Evolutionary conservation across 2,888 invertebrate genomes (phyloP), one percentile per base, ranked within the genome.

Genomic region (Pterostichus madidus): DNA sequence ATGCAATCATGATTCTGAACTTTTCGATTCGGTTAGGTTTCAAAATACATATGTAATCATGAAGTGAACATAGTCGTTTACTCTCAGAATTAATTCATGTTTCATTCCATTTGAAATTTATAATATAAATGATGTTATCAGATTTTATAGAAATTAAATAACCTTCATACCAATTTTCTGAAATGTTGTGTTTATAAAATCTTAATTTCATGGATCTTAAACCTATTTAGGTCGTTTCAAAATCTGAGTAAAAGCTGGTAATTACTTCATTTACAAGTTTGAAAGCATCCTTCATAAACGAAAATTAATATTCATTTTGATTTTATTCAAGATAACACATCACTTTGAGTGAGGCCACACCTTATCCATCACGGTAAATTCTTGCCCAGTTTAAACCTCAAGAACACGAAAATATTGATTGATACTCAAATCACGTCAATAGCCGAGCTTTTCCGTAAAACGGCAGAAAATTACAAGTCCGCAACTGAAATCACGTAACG

Each of bases 401-500:
- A 71, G 68, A 39, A 24, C 32, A n/a, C 10, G 61, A 17, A 35
- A 13, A 44, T 71, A 71, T 71, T 71, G 68, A 71, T 71, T 71
- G 68, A 44, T 71, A 71, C 68, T 11, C 68, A 71, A 71, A 71
- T 71, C 68, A 71, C 68, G 52, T 52, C 75, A 52, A 75, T 75
- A 75, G 44, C 31, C 75, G 8, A 5, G 49, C 44, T 44, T 44
- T 35, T 44, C 68, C 68, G 39, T 44, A 71, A 71, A 71, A 75
- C 75, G 52, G 52, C 75, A 75, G 17, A 49, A 75, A 75, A 71
- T 71, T 71, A 71, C 68, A 71, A 71, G 68, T 71, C 68, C 68
- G 68, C 68, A 71, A 39, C 68, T 39, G 68, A 71, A 71, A 80
- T 80, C 80, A 81, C 81, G 81, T 81, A 59, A 59, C 75, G 75